Percentiles rank a stretch among this genome's conserved stretches.
Conservation (phyloP, 1,140 invertebrate genomes). For the Galleria mellonella region DNA sequence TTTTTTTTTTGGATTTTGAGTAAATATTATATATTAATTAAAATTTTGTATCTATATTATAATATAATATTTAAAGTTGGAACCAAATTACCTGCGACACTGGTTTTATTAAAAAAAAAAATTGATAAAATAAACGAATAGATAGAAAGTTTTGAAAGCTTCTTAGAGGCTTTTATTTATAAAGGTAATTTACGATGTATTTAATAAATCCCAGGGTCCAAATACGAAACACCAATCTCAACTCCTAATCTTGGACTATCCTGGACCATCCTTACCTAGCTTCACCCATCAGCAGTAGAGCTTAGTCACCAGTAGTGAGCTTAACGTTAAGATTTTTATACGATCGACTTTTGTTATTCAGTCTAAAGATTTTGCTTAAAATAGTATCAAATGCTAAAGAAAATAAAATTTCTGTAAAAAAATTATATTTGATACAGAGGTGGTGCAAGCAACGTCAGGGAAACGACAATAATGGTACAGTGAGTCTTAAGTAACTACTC, state of each 20-base stretch:
- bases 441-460: slow-evolving; percentile 14
- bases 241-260: slow-evolving; percentile 54
- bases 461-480: slow-evolving; percentile 45
- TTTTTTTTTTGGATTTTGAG: too few relatives aligned
- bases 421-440: too few relatives aligned
- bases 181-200: slow-evolving; percentile 16
- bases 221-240: slow-evolving; percentile 62
- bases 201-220: slow-evolving; percentile 61
- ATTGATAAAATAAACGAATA: too few relatives aligned
- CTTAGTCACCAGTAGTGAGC: slow-evolving; percentile 10
- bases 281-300: slow-evolving; percentile 39
- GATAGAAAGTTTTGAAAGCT: neutral
- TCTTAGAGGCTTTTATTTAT: slow-evolving; percentile 3
- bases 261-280: slow-evolving; percentile 51
- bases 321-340: neutral
- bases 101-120: neutral
- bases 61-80: too few relatives aligned
- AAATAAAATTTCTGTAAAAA: neutral
- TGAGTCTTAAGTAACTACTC: neutral
- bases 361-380: too few relatives aligned
- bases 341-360: neutral
- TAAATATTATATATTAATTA: neutral
- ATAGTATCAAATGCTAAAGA: too few relatives aligned
- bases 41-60: neutral
- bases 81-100: slow-evolving; percentile 1